Base-by-base conservation (phyloP, 2,888 invertebrate genomes). In the Oithona nana region DNA sequence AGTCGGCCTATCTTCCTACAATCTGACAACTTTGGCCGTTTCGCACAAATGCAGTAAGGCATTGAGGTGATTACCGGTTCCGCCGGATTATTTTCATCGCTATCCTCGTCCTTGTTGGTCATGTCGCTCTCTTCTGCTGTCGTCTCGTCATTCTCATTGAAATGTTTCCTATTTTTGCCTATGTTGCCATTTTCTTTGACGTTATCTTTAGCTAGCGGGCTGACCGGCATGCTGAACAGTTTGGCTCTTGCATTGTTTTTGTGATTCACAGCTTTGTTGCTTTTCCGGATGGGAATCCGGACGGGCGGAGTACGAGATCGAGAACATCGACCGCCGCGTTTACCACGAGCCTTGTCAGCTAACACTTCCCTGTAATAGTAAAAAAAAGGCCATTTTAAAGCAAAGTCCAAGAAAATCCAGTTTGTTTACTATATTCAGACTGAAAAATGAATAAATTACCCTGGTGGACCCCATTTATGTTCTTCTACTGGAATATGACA, bases 241-340 rank as follows among this genome's bases (percentile, higher is more conserved):
- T 26, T 54, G 54, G 22, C 26, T 16, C 54, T 54, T 24, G 26
- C 24, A 54, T 54, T 54, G 8, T 26, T 26, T 26, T 54, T 54
- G 8, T 49, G 50, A 24, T 59, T 59, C 28, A 24, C 28, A 59
- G n/a, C 49, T 50, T 49, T 28, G 28, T 57, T 59, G 57, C 57
- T 31, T 48, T 28, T 48, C 39, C 39, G 39, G 16, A 39, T 39
- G 6, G 39, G 39, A 39, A 39, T 39, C 39, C 39, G 39, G 28
- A 59, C 59, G 22, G 59, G 59, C 3, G 59, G 59, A 49, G 59
- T 59, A 20, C 59, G 59, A 50, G 59, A 59, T 22, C 59, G 49
- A 24, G 24, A 22, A 28, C 29, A 24, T 16, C 59, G 49, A 26
- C 22, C 30, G 6, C 50, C 20, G 24, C 49, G 39, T n/a, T 29